phyloP scores from a whole-genome alignment of 1,140 invertebrate genomes.

The Homarus americanus region DNA sequence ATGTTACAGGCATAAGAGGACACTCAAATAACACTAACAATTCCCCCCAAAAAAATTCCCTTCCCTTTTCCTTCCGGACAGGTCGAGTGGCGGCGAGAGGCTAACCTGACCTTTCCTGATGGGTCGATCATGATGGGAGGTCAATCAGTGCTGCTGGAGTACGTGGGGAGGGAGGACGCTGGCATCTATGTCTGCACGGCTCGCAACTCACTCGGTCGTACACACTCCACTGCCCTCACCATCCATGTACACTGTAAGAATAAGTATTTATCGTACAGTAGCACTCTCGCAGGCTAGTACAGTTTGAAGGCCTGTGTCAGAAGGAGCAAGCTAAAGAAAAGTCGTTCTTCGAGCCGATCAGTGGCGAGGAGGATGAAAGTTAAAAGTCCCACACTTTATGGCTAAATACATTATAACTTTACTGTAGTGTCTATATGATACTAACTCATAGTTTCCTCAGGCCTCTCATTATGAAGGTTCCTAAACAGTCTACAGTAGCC shows the following conservation, averaged over 20 bases:
- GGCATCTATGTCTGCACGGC: slow-evolving; percentile 61
- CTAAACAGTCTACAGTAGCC: too few relatives aligned
- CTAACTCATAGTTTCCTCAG: too few relatives aligned
- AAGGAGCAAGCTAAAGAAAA: background rate
- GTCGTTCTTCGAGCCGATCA: background rate
- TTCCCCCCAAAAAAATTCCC: background rate
- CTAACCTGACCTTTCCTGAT: slow-evolving; percentile 52
- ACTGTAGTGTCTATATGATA: too few relatives aligned
- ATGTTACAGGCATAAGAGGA: too few relatives aligned
- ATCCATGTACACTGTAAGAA: slow-evolving; percentile 55
- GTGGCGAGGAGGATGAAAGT: background rate
- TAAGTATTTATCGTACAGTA: too few relatives aligned
- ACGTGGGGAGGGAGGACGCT: slow-evolving; percentile 42
- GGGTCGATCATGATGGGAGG: slow-evolving; percentile 48
- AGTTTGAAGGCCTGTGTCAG: background rate
- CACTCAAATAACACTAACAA: too few relatives aligned
- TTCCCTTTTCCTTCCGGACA: background rate
- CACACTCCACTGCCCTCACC: slow-evolving; percentile 33
- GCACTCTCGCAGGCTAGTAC: background rate
- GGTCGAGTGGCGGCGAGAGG: slow-evolving; percentile 54
- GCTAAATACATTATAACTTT: too few relatives aligned
- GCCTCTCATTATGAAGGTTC: too few relatives aligned
- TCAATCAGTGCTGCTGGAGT: slow-evolving; percentile 41
- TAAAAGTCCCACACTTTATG: background rate
- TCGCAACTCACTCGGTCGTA: background rate